These are phyloP conservation scores for Coregonus suidteri DNA, from an alignment of 2,797 vertebrate species.

Conservation along the genomic window DNA sequence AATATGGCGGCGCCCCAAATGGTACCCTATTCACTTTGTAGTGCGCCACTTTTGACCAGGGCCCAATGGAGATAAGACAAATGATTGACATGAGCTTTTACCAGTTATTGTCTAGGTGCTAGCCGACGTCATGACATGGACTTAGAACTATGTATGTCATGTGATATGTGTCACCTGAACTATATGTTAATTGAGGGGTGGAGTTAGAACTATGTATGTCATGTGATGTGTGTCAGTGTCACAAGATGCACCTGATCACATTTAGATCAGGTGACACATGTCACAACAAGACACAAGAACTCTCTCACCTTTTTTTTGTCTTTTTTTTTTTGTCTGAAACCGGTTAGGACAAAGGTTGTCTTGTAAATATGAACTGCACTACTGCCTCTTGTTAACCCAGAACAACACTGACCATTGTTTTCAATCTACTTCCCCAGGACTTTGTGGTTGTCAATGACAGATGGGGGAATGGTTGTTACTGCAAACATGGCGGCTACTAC, in stretches of 20 bases:
- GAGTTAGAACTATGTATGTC: too few species aligned
- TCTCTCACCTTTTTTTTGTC: background rate
- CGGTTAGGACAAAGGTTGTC: too few species aligned
- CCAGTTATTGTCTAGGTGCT: background rate
- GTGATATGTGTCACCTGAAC: too few species aligned
- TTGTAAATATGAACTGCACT: background rate
- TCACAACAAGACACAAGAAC: background rate
- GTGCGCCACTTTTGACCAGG: background rate
- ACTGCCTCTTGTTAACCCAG: background rate
- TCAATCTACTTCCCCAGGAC: conserved; percentile 68
- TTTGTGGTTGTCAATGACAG: conserved; percentile 87
- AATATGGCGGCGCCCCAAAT: background rate
- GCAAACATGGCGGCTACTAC: conserved; percentile 87
- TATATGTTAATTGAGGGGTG: too few species aligned
- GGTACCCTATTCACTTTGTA: background rate
- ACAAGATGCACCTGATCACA: too few species aligned
- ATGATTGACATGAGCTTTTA: background rate
- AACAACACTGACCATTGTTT: background rate
- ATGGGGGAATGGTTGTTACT: conserved; percentile 82
- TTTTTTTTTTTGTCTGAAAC: background rate
- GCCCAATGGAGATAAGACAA: background rate
- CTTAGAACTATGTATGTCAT: too few species aligned
- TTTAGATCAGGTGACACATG: too few species aligned
- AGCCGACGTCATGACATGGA: too few species aligned
- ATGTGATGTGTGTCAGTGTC: too few species aligned